phyloP scores from a whole-genome alignment of 2,113 vertebrate species.

The Coreoperca whiteheadi region DNA sequence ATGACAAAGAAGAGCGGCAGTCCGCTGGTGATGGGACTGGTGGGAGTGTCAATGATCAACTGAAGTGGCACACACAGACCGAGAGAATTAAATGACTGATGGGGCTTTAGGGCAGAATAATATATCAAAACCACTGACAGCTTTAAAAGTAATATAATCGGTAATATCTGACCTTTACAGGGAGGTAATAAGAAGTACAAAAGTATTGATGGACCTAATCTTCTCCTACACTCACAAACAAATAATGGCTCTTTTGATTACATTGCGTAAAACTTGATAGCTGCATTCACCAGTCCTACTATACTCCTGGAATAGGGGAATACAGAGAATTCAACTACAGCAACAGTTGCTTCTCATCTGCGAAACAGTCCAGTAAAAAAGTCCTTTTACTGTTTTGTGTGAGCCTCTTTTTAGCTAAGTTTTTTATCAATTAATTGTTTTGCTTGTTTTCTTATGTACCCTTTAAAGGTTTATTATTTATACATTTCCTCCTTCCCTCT shows the following conservation, averaged over 20 bases:
- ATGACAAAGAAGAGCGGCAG: slow-evolving; percentile 98
- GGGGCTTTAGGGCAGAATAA: not conserved
- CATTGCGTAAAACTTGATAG: not conserved
- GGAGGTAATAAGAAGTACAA: not conserved
- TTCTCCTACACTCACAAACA: not conserved
- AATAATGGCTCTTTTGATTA: not conserved
- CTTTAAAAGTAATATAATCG: not conserved
- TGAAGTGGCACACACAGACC: slow-evolving; percentile 66
- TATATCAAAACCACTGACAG: not conserved
- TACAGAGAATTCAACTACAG: too few species aligned
- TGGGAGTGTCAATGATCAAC: slow-evolving; percentile 98
- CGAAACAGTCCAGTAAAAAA: too few species aligned
- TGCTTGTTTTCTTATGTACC: not conserved
- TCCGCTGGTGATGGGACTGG: slow-evolving; percentile 96
- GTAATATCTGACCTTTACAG: slow-evolving; percentile 4
- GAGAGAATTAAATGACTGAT: not conserved
- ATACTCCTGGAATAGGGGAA: too few species aligned
- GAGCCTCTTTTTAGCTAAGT: too few species aligned
- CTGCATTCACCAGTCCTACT: not conserved
- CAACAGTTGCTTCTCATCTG: too few species aligned
- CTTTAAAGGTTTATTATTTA: not conserved
- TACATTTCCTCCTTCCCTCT: not conserved
- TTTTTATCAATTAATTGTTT: too few species aligned
- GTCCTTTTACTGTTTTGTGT: too few species aligned
- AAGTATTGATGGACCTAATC: not conserved